phyloP scores from a whole-genome alignment of 2,888 invertebrate species.

The Andrena flavipes region DNA sequence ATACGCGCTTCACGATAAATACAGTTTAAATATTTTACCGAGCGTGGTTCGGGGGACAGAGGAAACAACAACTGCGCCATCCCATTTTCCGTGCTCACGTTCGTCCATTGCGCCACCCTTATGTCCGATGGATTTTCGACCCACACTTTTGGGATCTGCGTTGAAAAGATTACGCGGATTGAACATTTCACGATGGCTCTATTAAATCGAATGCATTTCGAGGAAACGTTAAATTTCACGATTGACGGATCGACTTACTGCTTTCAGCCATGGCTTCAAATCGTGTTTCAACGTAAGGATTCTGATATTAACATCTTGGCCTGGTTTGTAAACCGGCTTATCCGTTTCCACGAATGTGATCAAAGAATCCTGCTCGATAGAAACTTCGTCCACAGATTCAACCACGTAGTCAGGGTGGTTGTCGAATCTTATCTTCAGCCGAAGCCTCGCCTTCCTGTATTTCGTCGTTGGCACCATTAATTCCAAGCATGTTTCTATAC shows the following conservation, averaged over 20 bases:
- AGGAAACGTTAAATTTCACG: not conserved
- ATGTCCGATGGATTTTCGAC: slow-evolving; percentile 89
- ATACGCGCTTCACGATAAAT: not conserved
- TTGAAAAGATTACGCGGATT: not conserved
- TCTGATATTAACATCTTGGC: slow-evolving; percentile 87
- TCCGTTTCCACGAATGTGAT: slow-evolving; percentile 87
- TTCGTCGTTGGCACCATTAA: slow-evolving; percentile 77
- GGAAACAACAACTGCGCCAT: slow-evolving; percentile 87
- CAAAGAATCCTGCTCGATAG: slow-evolving; percentile 86
- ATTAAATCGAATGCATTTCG: too few species aligned
- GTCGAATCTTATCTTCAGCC: slow-evolving; percentile 81
- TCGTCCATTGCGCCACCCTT: slow-evolving; percentile 88
- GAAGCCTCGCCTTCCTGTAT: slow-evolving; percentile 74
- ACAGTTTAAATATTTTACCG: slow-evolving; percentile 69
- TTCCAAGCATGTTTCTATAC: slow-evolving; percentile 80
- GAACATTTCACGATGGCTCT: not conserved
- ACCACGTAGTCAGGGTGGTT: slow-evolving; percentile 83
- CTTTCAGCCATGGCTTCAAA: slow-evolving; percentile 86
- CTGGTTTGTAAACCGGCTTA: slow-evolving; percentile 87
- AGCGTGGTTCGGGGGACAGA: slow-evolving; percentile 83
- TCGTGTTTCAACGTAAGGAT: slow-evolving; percentile 86
- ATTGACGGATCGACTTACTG: slow-evolving; percentile 79
- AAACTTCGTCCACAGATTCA: slow-evolving; percentile 82
- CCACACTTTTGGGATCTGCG: slow-evolving; percentile 88
- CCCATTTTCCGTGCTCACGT: slow-evolving; percentile 87